A percentile compares a stretch with the other conserved stretches of the same genome.
These are phyloP conservation scores for Actinemys pallida DNA, from an alignment of 2,113 vertebrate genomes.

Conservation along the genomic window DNA sequence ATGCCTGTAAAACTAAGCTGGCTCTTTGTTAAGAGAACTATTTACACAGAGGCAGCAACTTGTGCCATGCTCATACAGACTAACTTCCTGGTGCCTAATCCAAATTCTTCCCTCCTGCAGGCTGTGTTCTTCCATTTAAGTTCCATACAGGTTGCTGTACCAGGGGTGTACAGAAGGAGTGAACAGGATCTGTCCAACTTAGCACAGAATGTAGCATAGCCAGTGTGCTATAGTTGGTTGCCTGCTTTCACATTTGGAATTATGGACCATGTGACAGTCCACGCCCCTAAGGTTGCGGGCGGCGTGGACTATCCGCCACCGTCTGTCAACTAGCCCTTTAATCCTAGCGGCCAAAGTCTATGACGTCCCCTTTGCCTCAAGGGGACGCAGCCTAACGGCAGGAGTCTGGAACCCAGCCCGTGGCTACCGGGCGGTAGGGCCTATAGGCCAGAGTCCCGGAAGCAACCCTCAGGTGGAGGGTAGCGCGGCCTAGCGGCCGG, in stretches of 20 bases:
- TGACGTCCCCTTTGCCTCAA: too few species aligned
- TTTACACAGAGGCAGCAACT: background rate
- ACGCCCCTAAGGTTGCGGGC: too few species aligned
- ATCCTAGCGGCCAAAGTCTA: too few species aligned
- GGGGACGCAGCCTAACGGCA: too few species aligned
- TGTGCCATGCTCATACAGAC: rapidly evolving
- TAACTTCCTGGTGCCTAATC: background rate
- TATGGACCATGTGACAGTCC: background rate
- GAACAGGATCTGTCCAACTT: rapidly evolving
- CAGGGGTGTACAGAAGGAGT: background rate
- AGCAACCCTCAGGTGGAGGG: too few species aligned
- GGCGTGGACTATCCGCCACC: too few species aligned
- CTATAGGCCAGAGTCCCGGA: too few species aligned
- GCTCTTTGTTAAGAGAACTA: background rate
- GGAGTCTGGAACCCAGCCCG: too few species aligned
- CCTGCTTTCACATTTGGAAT: background rate
- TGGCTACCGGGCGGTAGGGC: too few species aligned
- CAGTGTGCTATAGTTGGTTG: background rate
- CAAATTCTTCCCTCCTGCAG: background rate
- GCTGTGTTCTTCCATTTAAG: background rate
- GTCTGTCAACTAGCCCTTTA: too few species aligned
- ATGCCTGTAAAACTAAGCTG: background rate
- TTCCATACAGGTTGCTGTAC: background rate
- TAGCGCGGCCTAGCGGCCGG: too few species aligned
- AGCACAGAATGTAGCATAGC: background rate